phyloP scores from a whole-genome alignment of 1,140 invertebrate species.

The Papilio polyxenes region DNA sequence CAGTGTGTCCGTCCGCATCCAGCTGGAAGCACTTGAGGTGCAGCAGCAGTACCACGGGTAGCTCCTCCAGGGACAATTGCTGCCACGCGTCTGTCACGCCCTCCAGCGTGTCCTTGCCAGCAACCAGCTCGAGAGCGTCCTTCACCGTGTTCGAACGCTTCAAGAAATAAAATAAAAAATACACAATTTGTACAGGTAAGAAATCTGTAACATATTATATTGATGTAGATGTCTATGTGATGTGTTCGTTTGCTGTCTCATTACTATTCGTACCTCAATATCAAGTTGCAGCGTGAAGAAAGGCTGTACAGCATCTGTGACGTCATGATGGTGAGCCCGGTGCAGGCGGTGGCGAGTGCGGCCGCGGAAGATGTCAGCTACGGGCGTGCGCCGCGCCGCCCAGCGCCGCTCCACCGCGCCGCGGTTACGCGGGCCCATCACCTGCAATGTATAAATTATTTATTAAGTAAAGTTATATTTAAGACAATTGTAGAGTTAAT shows the following conservation, averaged over 20 bases:
- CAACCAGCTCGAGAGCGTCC: conserved; percentile 92
- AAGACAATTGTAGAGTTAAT: no score
- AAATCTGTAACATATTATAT: no score
- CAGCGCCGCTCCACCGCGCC: conserved; percentile 91
- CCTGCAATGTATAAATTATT: conserved; percentile 68
- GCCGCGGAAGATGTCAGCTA: conserved; percentile 96
- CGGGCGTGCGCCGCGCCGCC: conserved; percentile 90
- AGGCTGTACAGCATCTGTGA: conserved; percentile 92
- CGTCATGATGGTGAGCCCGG: conserved; percentile 86
- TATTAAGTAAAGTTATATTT: neutral
- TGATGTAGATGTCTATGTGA: neutral
- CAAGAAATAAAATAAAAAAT: conserved; percentile 50
- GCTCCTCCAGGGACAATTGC: conserved; percentile 91
- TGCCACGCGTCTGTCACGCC: conserved; percentile 92
- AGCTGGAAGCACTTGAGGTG: conserved; percentile 95
- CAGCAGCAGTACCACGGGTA: conserved; percentile 92
- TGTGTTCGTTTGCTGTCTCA: neutral
- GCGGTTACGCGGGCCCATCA: conserved; percentile 93
- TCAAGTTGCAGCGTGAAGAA: conserved; percentile 97
- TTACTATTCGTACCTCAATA: conserved; percentile 87
- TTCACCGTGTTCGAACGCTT: conserved; percentile 91
- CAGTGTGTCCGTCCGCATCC: conserved; percentile 89
- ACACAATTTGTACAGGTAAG: no score
- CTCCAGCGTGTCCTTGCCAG: conserved; percentile 90
- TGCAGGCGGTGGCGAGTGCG: conserved; percentile 92